phyloP scores from a whole-genome alignment of 2,113 vertebrate genomes.

The Oreochromis aureus region DNA sequence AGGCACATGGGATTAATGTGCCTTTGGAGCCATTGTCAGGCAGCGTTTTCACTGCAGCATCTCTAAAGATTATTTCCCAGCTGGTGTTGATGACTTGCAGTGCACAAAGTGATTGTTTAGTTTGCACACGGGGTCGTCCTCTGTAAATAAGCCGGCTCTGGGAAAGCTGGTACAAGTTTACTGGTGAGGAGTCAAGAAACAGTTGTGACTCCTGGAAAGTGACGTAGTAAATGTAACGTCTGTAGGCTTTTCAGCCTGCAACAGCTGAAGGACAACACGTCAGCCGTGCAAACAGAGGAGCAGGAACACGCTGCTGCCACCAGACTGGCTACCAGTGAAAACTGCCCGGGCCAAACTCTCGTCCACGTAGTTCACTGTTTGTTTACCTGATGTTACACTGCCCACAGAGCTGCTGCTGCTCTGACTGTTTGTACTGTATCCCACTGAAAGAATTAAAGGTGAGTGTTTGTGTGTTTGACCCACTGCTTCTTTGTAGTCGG shows the following conservation, averaged over 20 bases:
- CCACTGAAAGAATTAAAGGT: constrained; percentile 17
- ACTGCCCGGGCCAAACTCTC: background rate
- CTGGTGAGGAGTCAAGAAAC: background rate
- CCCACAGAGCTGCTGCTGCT: background rate
- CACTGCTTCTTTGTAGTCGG: background rate
- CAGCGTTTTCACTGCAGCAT: accelerated
- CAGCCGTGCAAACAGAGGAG: background rate
- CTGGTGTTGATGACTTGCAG: background rate
- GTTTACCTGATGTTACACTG: constrained; percentile 34
- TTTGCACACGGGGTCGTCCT: accelerated
- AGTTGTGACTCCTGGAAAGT: background rate
- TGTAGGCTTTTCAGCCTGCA: background rate
- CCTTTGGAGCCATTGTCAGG: background rate
- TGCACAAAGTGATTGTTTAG: accelerated
- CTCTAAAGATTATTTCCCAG: background rate
- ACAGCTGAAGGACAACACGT: background rate
- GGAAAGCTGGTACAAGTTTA: background rate
- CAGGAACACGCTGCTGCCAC: background rate
- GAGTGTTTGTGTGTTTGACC: background rate
- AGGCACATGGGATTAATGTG: background rate
- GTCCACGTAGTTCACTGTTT: background rate
- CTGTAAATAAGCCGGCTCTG: background rate
- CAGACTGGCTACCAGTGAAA: background rate
- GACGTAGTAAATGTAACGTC: too few species aligned
- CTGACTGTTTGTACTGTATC: constrained; percentile 5